Base-by-base conservation (phyloP, 1,140 invertebrate genomes). In the Drosophila nasuta region DNA sequence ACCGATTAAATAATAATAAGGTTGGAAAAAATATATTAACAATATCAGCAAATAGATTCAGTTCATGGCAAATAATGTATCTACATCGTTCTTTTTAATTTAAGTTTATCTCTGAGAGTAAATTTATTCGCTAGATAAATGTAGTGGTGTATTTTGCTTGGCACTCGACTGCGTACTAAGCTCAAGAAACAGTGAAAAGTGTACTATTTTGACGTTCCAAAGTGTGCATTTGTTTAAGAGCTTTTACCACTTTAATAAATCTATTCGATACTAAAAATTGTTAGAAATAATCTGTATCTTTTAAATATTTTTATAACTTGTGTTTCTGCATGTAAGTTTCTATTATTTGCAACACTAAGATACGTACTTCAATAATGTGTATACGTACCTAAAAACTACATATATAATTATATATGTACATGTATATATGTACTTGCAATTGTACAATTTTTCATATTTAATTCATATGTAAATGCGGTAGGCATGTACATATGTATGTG, bases 261-360 rank as follows among this genome's bases (percentile, higher is more conserved):
- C 45, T 68, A 69, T 69, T 69, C 65, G 57, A 69, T 74, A 68
- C 49, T 51, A 48, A 35, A 48, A 56, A 38, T 71, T 56, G 41
- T 64, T 56, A 56, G 30, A 46, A 54, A 54, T 62, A 52, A 71
- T 64, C 59, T 64, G 68, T 71, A 71, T 71, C 59, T 46, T 56
- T 71, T 56, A 54, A 60, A 74, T 69, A 41, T 56, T 74, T 56
- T 64, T 68, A 56, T 62, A 33, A 69, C 49, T 74, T 74, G 57
- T 69, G 65, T 74, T 68, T 56, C 65, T 69, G 71, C 71, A 74
- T 74, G 71, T 74, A 74, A 74, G 71, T 74, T 69, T 69, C 41
- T 41, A 38, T 62, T 45, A 25, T n/a, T 4, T 54, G 54, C 35
- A 57, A 43, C 7, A 41, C n/a, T 5, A 13, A 7, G 35, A 38